Percentiles rank a stretch among this genome's conserved stretches.
phyloP scores from a whole-genome alignment of 2,113 vertebrate species.

The Cyphotilapia sp. region DNA sequence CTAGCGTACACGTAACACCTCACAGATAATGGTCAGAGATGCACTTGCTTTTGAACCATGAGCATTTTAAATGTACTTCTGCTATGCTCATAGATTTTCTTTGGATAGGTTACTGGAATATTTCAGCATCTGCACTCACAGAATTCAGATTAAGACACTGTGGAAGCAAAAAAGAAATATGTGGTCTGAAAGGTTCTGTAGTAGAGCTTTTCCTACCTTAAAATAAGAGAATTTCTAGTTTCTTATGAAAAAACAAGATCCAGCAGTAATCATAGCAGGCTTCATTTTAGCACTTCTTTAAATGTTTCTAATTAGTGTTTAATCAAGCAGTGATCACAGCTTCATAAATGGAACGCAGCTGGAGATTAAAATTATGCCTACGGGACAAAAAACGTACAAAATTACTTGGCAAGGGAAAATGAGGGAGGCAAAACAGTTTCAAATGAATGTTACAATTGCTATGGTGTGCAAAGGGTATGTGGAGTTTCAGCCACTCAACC shows the following conservation, averaged over 20 bases:
- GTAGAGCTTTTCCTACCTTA: neutral
- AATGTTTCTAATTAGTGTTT: neutral
- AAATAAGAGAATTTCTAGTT: neutral
- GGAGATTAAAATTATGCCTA: rapidly evolving
- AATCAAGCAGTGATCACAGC: neutral
- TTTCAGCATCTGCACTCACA: neutral
- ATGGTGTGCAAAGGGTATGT: neutral
- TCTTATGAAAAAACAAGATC: neutral
- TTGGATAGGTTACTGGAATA: neutral
- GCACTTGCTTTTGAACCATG: neutral
- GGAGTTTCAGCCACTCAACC: neutral
- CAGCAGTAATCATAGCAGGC: neutral
- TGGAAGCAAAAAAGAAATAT: neutral
- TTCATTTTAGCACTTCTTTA: neutral
- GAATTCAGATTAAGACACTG: neutral
- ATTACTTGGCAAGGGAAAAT: rapidly evolving
- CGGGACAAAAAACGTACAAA: neutral
- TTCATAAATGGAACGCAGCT: neutral
- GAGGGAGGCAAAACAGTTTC: rapidly evolving
- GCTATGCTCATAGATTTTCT: neutral
- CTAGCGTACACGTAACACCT: neutral
- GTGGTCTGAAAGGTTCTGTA: rapidly evolving
- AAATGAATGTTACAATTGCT: rapidly evolving
- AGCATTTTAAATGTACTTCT: neutral
- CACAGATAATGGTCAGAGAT: neutral